Evolutionary conservation across 2,797 vertebrate genomes (phyloP).

Genomic region (Mallotus villosus): DNA sequence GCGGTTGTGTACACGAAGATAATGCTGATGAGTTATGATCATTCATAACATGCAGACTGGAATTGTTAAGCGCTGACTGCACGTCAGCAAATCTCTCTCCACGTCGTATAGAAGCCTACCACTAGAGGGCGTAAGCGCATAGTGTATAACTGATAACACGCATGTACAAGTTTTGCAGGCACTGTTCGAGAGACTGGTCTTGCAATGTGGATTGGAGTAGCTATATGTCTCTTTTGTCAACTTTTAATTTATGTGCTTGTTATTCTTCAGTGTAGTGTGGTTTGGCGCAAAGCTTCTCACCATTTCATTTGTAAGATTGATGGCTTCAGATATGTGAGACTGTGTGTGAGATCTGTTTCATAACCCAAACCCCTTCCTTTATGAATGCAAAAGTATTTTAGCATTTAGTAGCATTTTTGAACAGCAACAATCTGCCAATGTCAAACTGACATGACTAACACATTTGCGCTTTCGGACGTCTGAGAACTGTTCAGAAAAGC

Average conservation of each 20-base stretch:
- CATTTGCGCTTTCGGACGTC: slow-evolving; percentile 4
- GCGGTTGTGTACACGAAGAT: no score
- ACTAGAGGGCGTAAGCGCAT: slow-evolving; percentile 33
- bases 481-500: slow-evolving; percentile 2
- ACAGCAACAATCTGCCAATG: slow-evolving; percentile 10
- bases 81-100: not conserved
- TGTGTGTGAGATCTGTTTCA: slow-evolving; percentile 28
- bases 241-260: slow-evolving; percentile 40
- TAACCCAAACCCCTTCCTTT: slow-evolving; percentile 31
- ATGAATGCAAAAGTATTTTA: slow-evolving; percentile 16
- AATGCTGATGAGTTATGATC: no score
- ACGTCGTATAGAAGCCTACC: slow-evolving; percentile 8
- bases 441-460: slow-evolving; percentile 17
- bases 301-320: slow-evolving; percentile 13
- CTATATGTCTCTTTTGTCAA: slow-evolving; percentile 16
- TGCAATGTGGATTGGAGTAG: slow-evolving; percentile 14
- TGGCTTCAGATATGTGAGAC: slow-evolving; percentile 27
- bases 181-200: slow-evolving; percentile 16
- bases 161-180: not conserved
- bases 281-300: slow-evolving; percentile 25
- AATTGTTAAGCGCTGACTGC: no score
- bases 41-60: no score
- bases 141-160: no score
- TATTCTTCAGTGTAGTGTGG: slow-evolving; percentile 31
- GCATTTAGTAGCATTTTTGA: not conserved